Conservation (phyloP, 2,888 invertebrate genomes). For the Epirrita christyi region DNA sequence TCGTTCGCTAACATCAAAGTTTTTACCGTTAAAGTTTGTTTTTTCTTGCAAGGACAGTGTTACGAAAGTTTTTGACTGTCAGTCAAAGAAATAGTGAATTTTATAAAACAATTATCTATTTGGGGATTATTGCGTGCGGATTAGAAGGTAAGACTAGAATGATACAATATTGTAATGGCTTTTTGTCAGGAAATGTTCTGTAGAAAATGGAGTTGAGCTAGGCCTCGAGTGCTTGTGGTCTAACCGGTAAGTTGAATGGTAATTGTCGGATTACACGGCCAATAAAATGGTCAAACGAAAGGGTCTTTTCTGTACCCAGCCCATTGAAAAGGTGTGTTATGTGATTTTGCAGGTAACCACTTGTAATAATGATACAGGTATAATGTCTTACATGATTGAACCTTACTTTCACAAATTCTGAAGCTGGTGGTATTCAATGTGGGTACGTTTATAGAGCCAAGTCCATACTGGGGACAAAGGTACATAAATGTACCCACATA, state of each 20-base stretch:
- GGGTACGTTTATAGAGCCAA: too few relatives aligned
- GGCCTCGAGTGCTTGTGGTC: constrained; percentile 26
- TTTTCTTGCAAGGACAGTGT: constrained; percentile 65
- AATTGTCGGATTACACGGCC: constrained; percentile 28
- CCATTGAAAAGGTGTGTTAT: constrained; percentile 17
- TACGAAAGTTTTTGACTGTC: constrained; percentile 58
- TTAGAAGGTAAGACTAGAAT: constrained; percentile 53
- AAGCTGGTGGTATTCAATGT: constrained; percentile 5
- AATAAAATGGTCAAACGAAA: constrained; percentile 29
- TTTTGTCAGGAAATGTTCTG: constrained; percentile 43
- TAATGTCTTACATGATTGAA: constrained; percentile 13
- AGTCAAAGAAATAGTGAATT: constrained; percentile 38
- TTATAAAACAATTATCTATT: constrained; percentile 61
- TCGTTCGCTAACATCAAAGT: constrained; percentile 42
- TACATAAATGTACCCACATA: too few relatives aligned
- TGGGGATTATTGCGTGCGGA: constrained; percentile 69
- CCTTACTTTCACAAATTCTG: constrained; percentile 25
- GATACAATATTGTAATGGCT: constrained; percentile 38
- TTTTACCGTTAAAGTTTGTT: constrained; percentile 54
- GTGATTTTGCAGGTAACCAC: constrained; percentile 20
- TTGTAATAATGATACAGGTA: background rate
- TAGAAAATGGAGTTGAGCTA: constrained; percentile 19
- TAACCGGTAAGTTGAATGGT: constrained; percentile 32
- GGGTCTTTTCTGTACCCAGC: constrained; percentile 18
- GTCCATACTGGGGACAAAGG: too few relatives aligned